Base-by-base conservation (phyloP, 2,113 vertebrate genomes). In the Centropristis striata region DNA sequence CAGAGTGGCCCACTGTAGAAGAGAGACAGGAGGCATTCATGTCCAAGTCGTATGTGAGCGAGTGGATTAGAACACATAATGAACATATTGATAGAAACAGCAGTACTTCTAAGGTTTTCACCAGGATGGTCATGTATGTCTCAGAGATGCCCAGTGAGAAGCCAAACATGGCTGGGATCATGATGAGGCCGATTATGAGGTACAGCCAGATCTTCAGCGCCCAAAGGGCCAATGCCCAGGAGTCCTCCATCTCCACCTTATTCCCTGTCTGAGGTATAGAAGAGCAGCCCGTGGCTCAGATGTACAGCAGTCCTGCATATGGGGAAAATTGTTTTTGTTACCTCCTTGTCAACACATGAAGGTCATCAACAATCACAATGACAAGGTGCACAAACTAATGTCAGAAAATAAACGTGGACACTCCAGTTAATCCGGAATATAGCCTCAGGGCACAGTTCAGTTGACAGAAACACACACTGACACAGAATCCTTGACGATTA, bases 131-230 rank as follows among this genome's bases (percentile, higher is more conserved):
- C 96, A 99, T 96, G 88, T 99, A 99, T 28, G 93, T 76, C 90
- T 99, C 96, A 0, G 97, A 98, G 91, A 99, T 96, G 41, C 98
- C 98, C 91, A 99, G 80, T 0, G 98, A 99, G 78, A 98, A 53
- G 8, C 98, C 98, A 59, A 98, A 96, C 92, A 95, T 96, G 58
- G 98, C 97, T 0, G 97, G 98, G 74, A 98, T 18, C 93, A 99
- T 94, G 85, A 99, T 96, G 68, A 98, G 84, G 61, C 86, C 42
- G 18, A 97, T 7, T 11, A 97, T 92, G 39, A 94, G 27, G 25
- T 79, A 79, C 25, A 98, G 73, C 97, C 97, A 98, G 42, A 91
- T 82, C 60, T 81, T 88, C 49, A 96, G 55, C 12, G 95, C 54
- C 86, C 92, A 92, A 47, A 88, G 75, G 11, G 53, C 83, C 13